A percentile compares a stretch with the other conserved stretches of the same genome.
Conservation (phyloP, 2,797 vertebrate species). For the Arrhamphus sclerolepis region DNA sequence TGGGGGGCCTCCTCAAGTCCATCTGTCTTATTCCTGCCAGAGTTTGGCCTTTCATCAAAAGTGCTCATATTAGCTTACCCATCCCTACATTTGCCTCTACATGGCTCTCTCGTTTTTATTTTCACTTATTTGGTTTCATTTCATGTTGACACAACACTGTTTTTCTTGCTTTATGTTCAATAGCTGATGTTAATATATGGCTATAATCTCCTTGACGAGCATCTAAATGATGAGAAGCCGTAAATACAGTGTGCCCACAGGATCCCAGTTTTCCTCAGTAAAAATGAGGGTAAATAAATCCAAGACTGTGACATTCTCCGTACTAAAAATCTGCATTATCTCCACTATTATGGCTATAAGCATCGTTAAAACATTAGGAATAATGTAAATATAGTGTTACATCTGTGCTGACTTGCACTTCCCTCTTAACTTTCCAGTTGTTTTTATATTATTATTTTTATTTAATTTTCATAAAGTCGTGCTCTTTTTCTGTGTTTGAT, state of each 20-base stretch:
- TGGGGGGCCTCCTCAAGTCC: no score
- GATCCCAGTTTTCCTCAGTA: slow-evolving; percentile 40
- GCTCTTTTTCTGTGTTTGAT: no score
- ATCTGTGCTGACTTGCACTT: slow-evolving; percentile 4
- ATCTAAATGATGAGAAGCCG: slow-evolving; percentile 47
- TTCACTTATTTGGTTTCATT: slow-evolving; percentile 47
- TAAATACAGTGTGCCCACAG: slow-evolving; percentile 41
- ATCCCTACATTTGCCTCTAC: background rate
- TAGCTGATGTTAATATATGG: slow-evolving; percentile 60
- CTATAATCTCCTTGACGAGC: slow-evolving; percentile 66
- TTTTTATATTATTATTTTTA: background rate
- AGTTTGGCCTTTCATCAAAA: slow-evolving; percentile 9
- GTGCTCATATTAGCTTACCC: background rate
- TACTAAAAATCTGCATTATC: slow-evolving; percentile 49
- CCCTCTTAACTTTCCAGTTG: slow-evolving; percentile 10
- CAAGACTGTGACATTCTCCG: slow-evolving; percentile 51
- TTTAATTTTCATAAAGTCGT: no score
- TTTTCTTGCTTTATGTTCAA: slow-evolving; percentile 26
- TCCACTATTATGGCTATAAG: slow-evolving; percentile 55
- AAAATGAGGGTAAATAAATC: slow-evolving; percentile 56
- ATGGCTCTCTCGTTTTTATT: background rate
- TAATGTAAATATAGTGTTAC: slow-evolving; percentile 12
- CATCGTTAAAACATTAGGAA: slow-evolving; percentile 27
- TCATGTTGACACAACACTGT: slow-evolving; percentile 33
- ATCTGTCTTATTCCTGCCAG: background rate